Percentiles rank a stretch among this genome's conserved stretches.
phyloP scores from a whole-genome alignment of 2,888 invertebrate species.

The Dorcus hopei region DNA sequence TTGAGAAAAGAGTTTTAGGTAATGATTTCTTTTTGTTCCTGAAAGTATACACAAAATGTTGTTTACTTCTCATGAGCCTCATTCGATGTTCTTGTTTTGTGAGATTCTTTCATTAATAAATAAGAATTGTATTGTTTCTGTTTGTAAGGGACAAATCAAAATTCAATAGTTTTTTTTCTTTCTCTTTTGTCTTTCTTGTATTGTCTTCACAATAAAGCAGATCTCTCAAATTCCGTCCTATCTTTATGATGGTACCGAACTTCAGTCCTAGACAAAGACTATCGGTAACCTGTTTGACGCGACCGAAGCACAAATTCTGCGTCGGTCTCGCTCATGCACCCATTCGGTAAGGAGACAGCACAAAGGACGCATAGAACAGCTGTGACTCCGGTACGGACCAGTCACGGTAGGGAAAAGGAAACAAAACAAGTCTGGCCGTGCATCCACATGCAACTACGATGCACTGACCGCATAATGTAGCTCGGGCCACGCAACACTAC shows the following conservation, averaged over 20 bases:
- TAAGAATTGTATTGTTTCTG: too few relatives aligned
- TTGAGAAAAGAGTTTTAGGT: too few relatives aligned
- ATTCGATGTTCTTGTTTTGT: too few relatives aligned
- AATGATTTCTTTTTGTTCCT: too few relatives aligned
- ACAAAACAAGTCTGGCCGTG: constrained; percentile 27
- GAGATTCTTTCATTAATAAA: too few relatives aligned
- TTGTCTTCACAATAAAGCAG: not conserved
- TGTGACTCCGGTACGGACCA: constrained; percentile 19
- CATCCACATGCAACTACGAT: constrained; percentile 31
- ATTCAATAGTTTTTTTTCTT: too few relatives aligned
- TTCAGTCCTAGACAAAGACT: constrained; percentile 25
- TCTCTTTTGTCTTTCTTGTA: too few relatives aligned
- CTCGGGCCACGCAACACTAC: constrained; percentile 51
- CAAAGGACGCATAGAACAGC: constrained; percentile 6
- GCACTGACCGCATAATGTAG: constrained; percentile 48
- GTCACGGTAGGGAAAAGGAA: constrained; percentile 26
- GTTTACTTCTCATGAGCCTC: too few relatives aligned
- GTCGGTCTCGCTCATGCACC: not conserved
- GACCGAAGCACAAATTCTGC: not conserved
- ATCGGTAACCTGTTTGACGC: constrained; percentile 24
- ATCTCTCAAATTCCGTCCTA: constrained; percentile 15
- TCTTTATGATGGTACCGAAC: constrained; percentile 11
- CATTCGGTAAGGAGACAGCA: not conserved
- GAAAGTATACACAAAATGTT: too few relatives aligned
- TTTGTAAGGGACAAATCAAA: too few relatives aligned